Conservation (phyloP, 1,140 invertebrate genomes). For the Mycetomoellerius zeteki region DNA sequence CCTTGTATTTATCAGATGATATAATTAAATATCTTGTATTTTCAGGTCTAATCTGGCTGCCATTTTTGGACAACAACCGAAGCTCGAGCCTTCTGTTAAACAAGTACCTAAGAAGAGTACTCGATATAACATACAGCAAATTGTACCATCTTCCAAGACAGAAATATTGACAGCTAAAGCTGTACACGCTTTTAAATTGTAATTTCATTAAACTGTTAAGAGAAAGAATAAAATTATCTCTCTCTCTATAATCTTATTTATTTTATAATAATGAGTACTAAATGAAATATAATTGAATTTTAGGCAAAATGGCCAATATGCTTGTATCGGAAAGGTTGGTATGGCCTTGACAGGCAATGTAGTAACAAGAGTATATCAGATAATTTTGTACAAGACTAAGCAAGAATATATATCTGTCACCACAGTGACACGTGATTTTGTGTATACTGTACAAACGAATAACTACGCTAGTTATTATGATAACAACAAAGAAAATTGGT, state of each 20-base stretch:
- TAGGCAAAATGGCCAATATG: slow-evolving; percentile 82
- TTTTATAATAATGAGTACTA: slow-evolving; percentile 39
- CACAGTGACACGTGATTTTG: slow-evolving; percentile 80
- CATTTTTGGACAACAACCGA: slow-evolving; percentile 77
- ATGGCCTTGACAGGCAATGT: slow-evolving; percentile 82
- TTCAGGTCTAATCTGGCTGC: slow-evolving; percentile 80
- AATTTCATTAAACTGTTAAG: slow-evolving; percentile 34
- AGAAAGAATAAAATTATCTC: background rate
- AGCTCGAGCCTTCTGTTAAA: slow-evolving; percentile 28
- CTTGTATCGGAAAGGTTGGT: slow-evolving; percentile 80
- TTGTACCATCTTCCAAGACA: slow-evolving; percentile 72
- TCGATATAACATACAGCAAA: slow-evolving; percentile 62
- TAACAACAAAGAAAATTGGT: slow-evolving; percentile 83
- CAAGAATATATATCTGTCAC: slow-evolving; percentile 81
- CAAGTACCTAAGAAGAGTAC: slow-evolving; percentile 61
- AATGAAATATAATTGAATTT: slow-evolving; percentile 67
- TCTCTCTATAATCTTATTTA: slow-evolving; percentile 2
- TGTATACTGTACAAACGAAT: slow-evolving; percentile 80
- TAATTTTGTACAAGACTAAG: slow-evolving; percentile 83
- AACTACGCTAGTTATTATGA: slow-evolving; percentile 85
- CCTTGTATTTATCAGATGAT: background rate
- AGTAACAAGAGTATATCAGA: slow-evolving; percentile 78
- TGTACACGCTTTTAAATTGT: slow-evolving; percentile 82
- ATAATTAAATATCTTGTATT: slow-evolving; percentile 28
- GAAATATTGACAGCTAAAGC: slow-evolving; percentile 82